Conservation (phyloP, 2,888 invertebrate genomes). For the Ennomos erosarius region DNA sequence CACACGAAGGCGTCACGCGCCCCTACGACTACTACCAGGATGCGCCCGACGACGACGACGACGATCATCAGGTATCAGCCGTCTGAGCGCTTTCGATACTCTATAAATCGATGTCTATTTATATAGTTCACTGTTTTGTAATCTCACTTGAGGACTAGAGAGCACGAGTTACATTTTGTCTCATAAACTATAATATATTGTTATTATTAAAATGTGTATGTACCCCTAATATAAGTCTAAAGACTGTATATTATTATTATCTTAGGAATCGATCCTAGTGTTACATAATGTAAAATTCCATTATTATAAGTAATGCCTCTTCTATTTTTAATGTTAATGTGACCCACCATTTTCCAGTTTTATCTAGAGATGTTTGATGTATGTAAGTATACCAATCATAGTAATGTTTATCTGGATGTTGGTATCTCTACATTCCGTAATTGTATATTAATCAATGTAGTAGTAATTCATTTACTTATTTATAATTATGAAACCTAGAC, state of each 20-base stretch:
- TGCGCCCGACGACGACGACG: constrained; percentile 80
- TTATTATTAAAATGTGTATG: constrained; percentile 69
- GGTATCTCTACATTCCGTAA: constrained; percentile 84
- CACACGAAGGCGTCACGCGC: constrained; percentile 93
- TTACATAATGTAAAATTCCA: constrained; percentile 81
- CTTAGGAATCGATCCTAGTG: constrained; percentile 76
- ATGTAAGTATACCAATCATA: constrained; percentile 62
- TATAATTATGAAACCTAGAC: constrained; percentile 83
- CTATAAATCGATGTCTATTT: constrained; percentile 70
- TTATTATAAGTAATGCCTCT: constrained; percentile 72
- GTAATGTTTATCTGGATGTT: constrained; percentile 67
- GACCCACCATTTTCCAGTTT: constrained; percentile 85
- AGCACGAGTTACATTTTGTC: constrained; percentile 79
- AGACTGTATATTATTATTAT: constrained; percentile 81
- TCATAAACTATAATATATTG: constrained; percentile 47
- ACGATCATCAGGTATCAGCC: constrained; percentile 83
- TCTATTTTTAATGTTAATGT: constrained; percentile 68
- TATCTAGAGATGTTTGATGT: constrained; percentile 79
- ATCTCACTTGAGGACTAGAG: constrained; percentile 82
- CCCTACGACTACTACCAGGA: constrained; percentile 89
- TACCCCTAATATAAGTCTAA: constrained; percentile 82
- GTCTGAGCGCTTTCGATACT: constrained; percentile 74
- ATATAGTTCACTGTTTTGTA: constrained; percentile 78
- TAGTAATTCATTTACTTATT: constrained; percentile 70
- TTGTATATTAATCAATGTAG: constrained; percentile 77